Conservation (phyloP, 2,113 vertebrate species). For the Oxyruncus cristatus region DNA sequence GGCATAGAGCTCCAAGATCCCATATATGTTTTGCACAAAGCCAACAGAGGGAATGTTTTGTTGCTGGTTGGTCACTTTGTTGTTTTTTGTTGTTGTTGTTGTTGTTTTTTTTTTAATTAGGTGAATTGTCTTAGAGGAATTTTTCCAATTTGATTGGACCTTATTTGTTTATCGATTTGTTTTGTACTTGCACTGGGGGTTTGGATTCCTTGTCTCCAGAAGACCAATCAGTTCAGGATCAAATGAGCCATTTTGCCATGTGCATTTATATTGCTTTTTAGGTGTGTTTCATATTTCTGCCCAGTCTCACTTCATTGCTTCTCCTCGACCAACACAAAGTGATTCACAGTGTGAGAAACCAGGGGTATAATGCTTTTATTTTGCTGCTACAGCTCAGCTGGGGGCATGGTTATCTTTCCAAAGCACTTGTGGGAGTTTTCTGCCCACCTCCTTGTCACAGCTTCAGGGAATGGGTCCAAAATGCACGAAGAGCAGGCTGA, state of each 20-base stretch:
- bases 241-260: not conserved
- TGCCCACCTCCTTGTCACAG: not conserved
- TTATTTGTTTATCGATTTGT: not conserved
- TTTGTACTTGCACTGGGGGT: not conserved
- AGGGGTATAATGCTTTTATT: not conserved
- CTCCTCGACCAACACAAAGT: not conserved
- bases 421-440: constrained; percentile 1
- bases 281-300: not conserved
- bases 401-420: not conserved
- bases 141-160: not conserved
- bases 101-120: not conserved
- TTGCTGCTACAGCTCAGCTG: not conserved
- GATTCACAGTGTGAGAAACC: not conserved
- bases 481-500: not conserved
- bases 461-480: not conserved
- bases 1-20: not conserved
- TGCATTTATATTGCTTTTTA: not conserved
- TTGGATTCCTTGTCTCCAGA: not conserved
- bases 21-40: not conserved
- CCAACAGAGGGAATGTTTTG: not conserved
- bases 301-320: not conserved
- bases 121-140: not conserved
- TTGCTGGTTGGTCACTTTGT: not conserved
- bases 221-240: not conserved
- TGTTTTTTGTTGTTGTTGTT: not conserved